Evolutionary conservation across 1,140 invertebrate genomes (phyloP).

Genomic region (Neotoxoptera formosana): DNA sequence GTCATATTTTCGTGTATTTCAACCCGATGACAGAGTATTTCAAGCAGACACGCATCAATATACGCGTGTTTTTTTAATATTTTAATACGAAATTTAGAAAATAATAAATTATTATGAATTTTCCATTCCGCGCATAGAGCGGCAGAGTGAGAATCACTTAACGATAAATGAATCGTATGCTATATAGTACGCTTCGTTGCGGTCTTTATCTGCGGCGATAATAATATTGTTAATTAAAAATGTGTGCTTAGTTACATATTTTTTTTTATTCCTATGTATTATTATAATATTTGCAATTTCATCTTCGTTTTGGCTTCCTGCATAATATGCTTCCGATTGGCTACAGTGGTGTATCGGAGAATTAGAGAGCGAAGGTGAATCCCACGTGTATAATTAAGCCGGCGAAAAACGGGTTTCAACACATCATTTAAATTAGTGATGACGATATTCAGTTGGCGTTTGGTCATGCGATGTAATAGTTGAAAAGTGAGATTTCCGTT

Average conservation of each 20-base stretch:
- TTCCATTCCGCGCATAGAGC: not conserved
- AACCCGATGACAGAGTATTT: not conserved
- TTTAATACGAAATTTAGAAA: not conserved
- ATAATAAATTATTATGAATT: not conserved
- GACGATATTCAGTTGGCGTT: not conserved
- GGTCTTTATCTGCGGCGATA: not conserved
- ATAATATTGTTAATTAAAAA: not conserved
- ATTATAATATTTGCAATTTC: not conserved
- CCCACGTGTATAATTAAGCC: not conserved
- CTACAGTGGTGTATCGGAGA: not conserved
- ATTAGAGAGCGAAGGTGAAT: conserved; percentile 45
- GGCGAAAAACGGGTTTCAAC: conserved; percentile 9
- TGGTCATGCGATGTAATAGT: not conserved
- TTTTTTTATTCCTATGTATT: not conserved
- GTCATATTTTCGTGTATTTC: not conserved
- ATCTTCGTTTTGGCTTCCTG: not conserved
- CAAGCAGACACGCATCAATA: not conserved
- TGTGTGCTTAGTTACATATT: not conserved
- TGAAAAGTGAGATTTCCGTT: conserved; percentile 24
- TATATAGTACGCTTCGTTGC: not conserved
- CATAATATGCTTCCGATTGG: conserved; percentile 16
- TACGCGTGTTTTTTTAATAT: not conserved
- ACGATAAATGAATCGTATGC: not conserved
- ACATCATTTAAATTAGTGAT: not conserved
- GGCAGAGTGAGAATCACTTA: not conserved